Conservation (phyloP, 2,113 vertebrate species). For the Peucedramus taeniatus region DNA sequence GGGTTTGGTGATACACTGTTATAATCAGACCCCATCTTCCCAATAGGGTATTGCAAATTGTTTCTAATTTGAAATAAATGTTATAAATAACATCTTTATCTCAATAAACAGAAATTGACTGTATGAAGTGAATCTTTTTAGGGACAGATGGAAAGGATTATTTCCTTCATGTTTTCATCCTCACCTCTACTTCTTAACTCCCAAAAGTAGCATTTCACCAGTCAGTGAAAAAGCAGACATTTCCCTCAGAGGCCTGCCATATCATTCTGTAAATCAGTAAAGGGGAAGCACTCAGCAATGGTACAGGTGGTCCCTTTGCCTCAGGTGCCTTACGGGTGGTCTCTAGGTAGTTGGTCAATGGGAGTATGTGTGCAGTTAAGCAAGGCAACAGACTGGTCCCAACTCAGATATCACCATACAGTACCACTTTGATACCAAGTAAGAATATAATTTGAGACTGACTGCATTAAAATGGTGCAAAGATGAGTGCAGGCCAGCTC, state of each 20-base stretch:
- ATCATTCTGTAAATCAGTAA: not conserved
- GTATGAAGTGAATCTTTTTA: not conserved
- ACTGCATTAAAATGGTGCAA: not conserved
- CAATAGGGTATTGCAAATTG: not conserved
- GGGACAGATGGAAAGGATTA: not conserved
- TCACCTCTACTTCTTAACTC: not conserved
- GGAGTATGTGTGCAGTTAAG: not conserved
- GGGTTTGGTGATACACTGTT: not conserved
- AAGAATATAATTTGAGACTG: not conserved
- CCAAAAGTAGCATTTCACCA: not conserved
- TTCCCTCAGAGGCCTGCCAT: not conserved
- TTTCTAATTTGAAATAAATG: not conserved
- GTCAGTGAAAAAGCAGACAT: not conserved
- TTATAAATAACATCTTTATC: not conserved
- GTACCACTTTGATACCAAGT: not conserved
- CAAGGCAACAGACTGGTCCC: not conserved
- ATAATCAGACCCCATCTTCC: not conserved
- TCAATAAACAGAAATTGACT: not conserved
- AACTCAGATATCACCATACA: rapidly evolving
- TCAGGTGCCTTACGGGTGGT: not conserved
- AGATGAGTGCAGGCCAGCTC: not conserved
- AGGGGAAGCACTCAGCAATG: not conserved
- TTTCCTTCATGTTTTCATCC: not conserved
- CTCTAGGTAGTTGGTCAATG: not conserved
- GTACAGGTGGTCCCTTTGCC: not conserved